phyloP scores from a whole-genome alignment of 2,888 invertebrate genomes.

The Candidula unifasciata region DNA sequence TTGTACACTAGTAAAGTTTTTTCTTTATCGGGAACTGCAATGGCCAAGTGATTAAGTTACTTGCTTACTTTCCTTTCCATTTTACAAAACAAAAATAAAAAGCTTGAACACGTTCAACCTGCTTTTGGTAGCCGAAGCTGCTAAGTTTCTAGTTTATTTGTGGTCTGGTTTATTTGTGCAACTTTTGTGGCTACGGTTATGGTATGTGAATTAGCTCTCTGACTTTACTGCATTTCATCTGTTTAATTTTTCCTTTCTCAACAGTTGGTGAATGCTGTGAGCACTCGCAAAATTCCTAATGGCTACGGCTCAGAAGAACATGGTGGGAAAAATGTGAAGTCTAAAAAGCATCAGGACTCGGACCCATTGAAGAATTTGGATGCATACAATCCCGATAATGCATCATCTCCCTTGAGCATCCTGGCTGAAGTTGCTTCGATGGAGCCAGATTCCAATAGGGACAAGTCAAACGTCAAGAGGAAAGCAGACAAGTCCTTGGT shows the following conservation, averaged over 20 bases:
- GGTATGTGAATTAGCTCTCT: no score
- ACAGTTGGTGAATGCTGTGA: conserved; percentile 70
- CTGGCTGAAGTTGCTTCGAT: conserved; percentile 84
- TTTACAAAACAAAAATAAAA: no score
- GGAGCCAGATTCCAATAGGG: conserved; percentile 68
- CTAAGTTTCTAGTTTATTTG: no score
- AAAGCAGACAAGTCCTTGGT: conserved; percentile 49
- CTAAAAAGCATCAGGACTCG: conserved; percentile 56
- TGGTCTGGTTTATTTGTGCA: no score
- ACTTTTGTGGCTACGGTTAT: no score
- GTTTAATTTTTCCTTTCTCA: conserved; percentile 43
- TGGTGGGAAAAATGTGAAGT: conserved; percentile 61
- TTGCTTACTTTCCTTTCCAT: no score
- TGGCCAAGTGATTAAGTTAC: no score
- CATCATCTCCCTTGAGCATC: conserved; percentile 80
- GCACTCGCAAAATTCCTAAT: conserved; percentile 67
- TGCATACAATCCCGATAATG: conserved; percentile 55
- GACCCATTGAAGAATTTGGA: conserved; percentile 57
- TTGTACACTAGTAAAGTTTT: no score
- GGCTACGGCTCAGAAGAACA: conserved; percentile 64
- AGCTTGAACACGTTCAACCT: no score
- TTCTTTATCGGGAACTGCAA: no score
- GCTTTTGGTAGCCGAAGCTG: no score
- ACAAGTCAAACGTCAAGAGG: conserved; percentile 47
- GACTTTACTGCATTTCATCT: neutral